Percentiles rank a stretch among this genome's conserved stretches.
Conservation (phyloP, 2,797 vertebrate species). For the Artibeus lituratus region DNA sequence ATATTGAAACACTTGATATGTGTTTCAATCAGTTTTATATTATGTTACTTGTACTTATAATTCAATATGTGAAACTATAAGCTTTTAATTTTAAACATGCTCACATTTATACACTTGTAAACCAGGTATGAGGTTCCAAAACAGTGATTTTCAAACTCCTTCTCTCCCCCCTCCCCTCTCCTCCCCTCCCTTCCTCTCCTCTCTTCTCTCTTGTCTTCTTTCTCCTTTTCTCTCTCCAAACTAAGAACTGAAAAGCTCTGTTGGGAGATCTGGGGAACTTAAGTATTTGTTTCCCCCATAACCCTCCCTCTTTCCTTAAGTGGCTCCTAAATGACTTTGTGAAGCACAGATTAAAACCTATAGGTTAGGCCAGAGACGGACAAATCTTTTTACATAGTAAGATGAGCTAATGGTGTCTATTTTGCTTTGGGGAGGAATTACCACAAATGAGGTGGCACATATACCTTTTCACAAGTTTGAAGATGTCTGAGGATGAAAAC, state of each 20-base stretch:
- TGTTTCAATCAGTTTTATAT: neutral
- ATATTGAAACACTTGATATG: neutral
- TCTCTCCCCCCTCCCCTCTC: accelerated
- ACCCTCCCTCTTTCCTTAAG: neutral
- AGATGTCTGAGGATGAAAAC: neutral
- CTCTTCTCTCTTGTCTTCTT: neutral
- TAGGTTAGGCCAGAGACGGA: neutral
- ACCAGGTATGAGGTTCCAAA: neutral
- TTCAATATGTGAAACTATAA: neutral
- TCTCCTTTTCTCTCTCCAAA: neutral
- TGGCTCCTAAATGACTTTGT: neutral
- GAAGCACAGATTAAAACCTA: neutral
- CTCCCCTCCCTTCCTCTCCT: neutral
- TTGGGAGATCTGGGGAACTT: neutral
- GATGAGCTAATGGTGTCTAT: neutral
- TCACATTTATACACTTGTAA: neutral
- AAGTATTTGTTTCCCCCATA: neutral
- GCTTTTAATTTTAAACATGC: neutral
- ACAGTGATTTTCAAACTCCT: neutral
- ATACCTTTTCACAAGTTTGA: neutral
- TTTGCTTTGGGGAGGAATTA: neutral
- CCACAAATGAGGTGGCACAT: neutral
- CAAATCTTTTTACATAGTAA: neutral
- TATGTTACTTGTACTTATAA: neutral
- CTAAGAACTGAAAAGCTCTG: neutral